Conservation (phyloP, 2,797 vertebrate genomes). For the Paratrypauchen microcephalus region DNA sequence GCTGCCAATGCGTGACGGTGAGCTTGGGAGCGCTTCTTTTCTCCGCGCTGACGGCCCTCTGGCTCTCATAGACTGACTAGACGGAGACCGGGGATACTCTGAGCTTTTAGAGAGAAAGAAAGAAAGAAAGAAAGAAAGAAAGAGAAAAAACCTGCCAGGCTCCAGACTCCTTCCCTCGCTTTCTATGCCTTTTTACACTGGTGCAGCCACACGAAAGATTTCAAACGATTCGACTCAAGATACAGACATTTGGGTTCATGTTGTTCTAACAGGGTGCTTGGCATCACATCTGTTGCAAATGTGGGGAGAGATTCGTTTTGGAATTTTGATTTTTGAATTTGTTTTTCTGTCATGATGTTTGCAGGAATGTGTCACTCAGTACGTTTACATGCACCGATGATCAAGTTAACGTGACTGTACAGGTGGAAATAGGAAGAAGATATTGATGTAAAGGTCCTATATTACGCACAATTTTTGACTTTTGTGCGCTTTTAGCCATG, state of each 20-base stretch:
- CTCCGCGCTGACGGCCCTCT: slow-evolving; percentile 86
- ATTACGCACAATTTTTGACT: no score
- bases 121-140: no score
- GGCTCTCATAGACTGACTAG: slow-evolving; percentile 88
- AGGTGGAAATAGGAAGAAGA: neutral
- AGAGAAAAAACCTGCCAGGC: slow-evolving; percentile 59
- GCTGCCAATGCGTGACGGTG: slow-evolving; percentile 84
- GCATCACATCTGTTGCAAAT: slow-evolving; percentile 67
- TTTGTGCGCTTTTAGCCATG: no score
- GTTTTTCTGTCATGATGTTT: slow-evolving; percentile 33
- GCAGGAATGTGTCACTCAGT: slow-evolving; percentile 6
- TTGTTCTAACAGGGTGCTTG: slow-evolving; percentile 74
- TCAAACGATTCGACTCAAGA: slow-evolving; percentile 42
- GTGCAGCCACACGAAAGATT: slow-evolving; percentile 76
- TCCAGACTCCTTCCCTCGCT: slow-evolving; percentile 56
- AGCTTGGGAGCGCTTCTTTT: slow-evolving; percentile 88
- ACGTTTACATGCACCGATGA: slow-evolving; percentile 6
- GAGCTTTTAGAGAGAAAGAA: slow-evolving; percentile 59
- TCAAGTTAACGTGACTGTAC: neutral
- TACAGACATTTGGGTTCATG: slow-evolving; percentile 69
- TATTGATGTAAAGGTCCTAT: no score
- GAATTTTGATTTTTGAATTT: slow-evolving; percentile 48
- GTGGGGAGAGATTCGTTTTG: slow-evolving; percentile 47
- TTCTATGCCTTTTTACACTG: slow-evolving; percentile 79
- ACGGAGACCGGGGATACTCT: slow-evolving; percentile 66